Evolutionary conservation across 2,113 vertebrate species (phyloP), one percentile per base, ranked within the genome.

Genomic region (Etia nguti): DNA sequence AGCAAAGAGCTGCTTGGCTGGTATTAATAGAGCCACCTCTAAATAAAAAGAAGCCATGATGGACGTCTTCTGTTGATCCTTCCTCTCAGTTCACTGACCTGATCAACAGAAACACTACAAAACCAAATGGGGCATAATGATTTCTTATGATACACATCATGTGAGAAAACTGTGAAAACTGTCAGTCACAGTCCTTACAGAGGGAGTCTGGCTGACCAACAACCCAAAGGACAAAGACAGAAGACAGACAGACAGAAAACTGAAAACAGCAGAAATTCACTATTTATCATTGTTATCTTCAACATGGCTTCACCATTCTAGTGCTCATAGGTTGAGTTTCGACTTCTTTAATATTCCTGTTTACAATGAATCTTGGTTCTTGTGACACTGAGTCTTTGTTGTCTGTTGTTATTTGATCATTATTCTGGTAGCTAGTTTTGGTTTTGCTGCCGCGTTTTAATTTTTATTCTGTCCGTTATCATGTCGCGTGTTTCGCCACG

Each of bases 1-100:
- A 57, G 87, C 65, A 89, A 73, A 92, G 88, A 91, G 87, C 91
- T 82, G 86, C 90, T 93, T 92, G 93, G 91, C 83, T 29, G 94
- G 86, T 95, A 96, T 94, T 93, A 94, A 90, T 95, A 93, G 94
- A 93, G 70, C 77, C 77, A 81, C 88, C 68, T 84, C 83, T 59
- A 57, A 75, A 43, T 41, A 80, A 77, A 86, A 65, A 82, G 16
- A 90, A 84, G 81, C 90, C 54, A 13, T 84, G 81, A 65, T 9
- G 5, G 34, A 85, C 26, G 55, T 87, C 83, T 81, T 56, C 20
- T 68, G 34, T 79, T 94, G 86, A 89, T 89, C 86, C 82, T 81
- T 86, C 31, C 85, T 85, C 54, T 46, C 18, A 10, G 26, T 20
- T 80, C 38, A 82, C 16, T 38, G 54, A 88, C 55, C 36, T 70